Base-by-base conservation (phyloP, 2,113 vertebrate genomes). In the Sorex fumeus region DNA sequence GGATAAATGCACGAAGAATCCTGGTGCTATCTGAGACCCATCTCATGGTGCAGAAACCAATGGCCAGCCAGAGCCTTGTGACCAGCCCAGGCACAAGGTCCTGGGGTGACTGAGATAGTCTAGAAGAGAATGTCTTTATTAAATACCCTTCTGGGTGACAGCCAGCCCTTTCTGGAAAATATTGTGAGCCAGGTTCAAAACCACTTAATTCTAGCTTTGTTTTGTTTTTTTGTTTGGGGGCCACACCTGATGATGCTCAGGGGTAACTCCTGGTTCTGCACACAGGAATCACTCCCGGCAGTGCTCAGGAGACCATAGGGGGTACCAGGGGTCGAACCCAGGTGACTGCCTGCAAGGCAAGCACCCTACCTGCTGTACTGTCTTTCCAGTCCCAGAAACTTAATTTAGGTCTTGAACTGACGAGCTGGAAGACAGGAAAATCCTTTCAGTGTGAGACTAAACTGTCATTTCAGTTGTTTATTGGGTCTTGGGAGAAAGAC, bases 171-270 rank as follows among this genome's bases (percentile, higher is more conserved):
- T 92, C 93, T 16, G 50, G 92, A 89, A 90, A 93, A 69, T 34
- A 84, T 11, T 32, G 80, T 43, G 69, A 84, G 66, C 67, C 93
- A 96, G 85, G 62, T 93, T 93, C 92, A 84, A 87, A 91, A 83
- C 30, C 82, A 87, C 74, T 86, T 60, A 2, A 0, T 28, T 95
- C 8, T 53, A 53, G 95, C 78, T 50, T 50, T 10, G 47, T 50
- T 50, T 50, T 50, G 47, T 13, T 50, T 47, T 47, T 47, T 50
- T 10, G 9, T 50, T 50, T 50, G 47, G 47, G 47, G 47, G 5
- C 47, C 47, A 50, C 13, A 50, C 47, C 47, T 50, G 47, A 9
- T 13, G 13, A 50, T 50, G 9, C 47, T 50, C 47, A 10, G 13
- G 13, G 47, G 13, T 50, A 12, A 50, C 13, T 50, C 47, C 47